phyloP scores from a whole-genome alignment of 2,888 invertebrate species.

The Gryllus longicercus region DNA sequence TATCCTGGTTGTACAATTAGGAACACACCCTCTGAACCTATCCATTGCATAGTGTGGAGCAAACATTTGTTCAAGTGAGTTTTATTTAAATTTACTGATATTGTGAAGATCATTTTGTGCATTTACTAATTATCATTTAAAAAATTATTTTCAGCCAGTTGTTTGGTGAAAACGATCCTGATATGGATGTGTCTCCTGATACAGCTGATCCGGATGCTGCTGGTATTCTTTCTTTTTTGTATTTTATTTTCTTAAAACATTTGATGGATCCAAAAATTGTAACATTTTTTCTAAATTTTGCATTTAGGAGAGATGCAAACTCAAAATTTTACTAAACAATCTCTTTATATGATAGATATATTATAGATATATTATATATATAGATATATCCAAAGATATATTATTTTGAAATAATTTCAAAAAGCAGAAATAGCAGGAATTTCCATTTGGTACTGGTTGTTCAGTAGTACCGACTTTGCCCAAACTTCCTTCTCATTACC shows the following conservation, averaged over 20 bases:
- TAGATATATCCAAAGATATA: no score
- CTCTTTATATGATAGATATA: no score
- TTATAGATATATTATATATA: no score
- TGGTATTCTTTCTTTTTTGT: constrained; percentile 46
- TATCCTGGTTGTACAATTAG: constrained; percentile 98
- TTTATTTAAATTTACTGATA: not conserved
- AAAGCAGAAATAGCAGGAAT: no score
- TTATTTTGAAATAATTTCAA: no score
- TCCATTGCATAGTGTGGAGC: constrained; percentile 99
- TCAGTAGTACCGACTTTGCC: no score
- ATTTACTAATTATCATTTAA: not conserved
- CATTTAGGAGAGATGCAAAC: no score
- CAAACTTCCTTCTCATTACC: no score
- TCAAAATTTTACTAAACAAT: no score
- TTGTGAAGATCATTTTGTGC: not conserved
- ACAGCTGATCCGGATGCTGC: constrained; percentile 90
- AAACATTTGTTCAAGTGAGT: constrained; percentile 93
- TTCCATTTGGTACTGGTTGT: no score
- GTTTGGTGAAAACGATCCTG: constrained; percentile 94
- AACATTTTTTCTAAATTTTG: no score
- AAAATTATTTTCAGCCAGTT: constrained; percentile 67
- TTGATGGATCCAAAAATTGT: not conserved
- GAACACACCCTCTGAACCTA: constrained; percentile 97
- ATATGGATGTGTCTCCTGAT: constrained; percentile 97
- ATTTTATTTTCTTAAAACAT: not conserved